Base-by-base conservation (phyloP, 2,113 vertebrate species). In the Rana temporaria region DNA sequence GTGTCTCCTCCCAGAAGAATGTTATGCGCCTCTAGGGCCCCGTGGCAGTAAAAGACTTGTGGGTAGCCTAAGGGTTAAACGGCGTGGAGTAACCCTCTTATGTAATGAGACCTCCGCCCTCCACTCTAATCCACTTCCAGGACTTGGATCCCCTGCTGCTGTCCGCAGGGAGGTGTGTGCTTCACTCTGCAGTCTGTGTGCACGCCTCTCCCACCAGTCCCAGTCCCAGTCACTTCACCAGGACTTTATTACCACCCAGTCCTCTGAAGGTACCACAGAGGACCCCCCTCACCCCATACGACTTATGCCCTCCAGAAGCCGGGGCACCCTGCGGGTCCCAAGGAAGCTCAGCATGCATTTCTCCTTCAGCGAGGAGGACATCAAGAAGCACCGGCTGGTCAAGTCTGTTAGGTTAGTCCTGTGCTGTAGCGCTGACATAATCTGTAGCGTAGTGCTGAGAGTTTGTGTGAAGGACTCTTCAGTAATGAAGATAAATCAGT, bases 311-410 rank as follows among this genome's bases (percentile, higher is more conserved):
- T 87, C 84, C 62, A 81, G 86, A 82, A 77, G 77, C 32, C 78
- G 88, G 80, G 56, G 82, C 82, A 62, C 78, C 53, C 42, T 76
- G 60, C 64, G 65, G 84, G 83, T 70, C 56, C 75, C 78, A 34
- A 63, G 18, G 53, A 68, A 26, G 19, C 60, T 34, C 57, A 77
- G 53, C 53, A 85, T 85, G 86, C 89, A 89, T 75, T 91, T 92
- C 86, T 88, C 90, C 86, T 90, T 90, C 89, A 89, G 88, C 85
- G 89, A 91, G 19, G 91, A 90, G 82, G 91, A 91, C 82, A 89
- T 86, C 62, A 86, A 84, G 53, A 85, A 81, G 74, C 91, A 85
- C 73, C 84, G 78, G 57, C 85, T 85, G 30, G 59, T 83, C 57
- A 91, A 88, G 86, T 84, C 87, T 24, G 82, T 91, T 79, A 92